Conservation (phyloP, 1,140 invertebrate genomes). For the Stegodyphus dumicola region DNA sequence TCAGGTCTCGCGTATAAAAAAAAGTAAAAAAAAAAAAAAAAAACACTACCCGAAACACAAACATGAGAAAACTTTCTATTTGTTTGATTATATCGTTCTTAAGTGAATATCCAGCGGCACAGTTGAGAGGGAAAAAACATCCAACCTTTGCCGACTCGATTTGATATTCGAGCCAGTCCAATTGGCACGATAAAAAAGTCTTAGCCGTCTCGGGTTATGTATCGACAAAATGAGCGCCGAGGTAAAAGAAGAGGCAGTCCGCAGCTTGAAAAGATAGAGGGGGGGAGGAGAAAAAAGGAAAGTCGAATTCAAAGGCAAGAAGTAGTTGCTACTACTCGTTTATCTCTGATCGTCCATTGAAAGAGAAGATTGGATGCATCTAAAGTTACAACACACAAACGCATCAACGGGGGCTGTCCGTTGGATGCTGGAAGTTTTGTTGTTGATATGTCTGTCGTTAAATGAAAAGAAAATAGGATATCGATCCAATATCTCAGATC, state of each 20-base stretch:
- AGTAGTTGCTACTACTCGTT: background rate
- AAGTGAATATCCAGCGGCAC: constrained; percentile 11
- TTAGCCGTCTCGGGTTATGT: too few relatives aligned
- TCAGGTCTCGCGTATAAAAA: too few relatives aligned
- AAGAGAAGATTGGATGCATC: constrained; percentile 15
- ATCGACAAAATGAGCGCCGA: too few relatives aligned
- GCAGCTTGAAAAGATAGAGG: too few relatives aligned
- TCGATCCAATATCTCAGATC: too few relatives aligned
- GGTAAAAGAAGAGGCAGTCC: too few relatives aligned
- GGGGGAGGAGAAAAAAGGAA: too few relatives aligned
- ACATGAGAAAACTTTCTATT: constrained; percentile 38
- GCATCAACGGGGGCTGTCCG: constrained; percentile 2
- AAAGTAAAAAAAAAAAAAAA: too few relatives aligned
- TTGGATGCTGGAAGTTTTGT: background rate
- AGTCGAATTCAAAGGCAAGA: background rate
- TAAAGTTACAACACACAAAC: constrained; percentile 23
- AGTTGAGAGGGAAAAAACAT: background rate
- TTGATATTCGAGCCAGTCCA: too few relatives aligned
- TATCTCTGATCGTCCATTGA: constrained; percentile 20
- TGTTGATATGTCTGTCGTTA: background rate
- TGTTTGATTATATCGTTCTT: constrained; percentile 44
- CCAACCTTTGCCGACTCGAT: too few relatives aligned
- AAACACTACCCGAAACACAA: background rate
- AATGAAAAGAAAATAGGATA: too few relatives aligned
- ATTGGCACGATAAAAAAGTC: too few relatives aligned